A percentile compares a stretch with the other conserved stretches of the same genome.
These are phyloP conservation scores for Drosophila fuyamai DNA, from an alignment of 1,140 invertebrate species.

Conservation along the genomic window DNA sequence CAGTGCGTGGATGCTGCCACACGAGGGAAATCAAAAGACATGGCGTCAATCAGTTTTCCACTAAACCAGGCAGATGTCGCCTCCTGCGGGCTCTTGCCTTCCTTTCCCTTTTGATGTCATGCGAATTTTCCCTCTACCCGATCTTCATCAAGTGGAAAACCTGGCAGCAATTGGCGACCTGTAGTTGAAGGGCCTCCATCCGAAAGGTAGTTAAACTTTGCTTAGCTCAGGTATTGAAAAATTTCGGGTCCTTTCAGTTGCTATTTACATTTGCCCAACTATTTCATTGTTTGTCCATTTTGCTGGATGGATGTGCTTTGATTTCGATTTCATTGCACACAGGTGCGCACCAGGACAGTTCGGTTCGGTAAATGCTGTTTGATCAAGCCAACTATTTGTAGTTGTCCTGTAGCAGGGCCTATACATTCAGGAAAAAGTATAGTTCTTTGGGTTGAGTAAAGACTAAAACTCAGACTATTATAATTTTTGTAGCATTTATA, in stretches of 20 bases:
- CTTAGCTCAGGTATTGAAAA: conserved; percentile 19
- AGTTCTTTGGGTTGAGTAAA: background rate
- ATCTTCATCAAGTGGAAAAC: conserved; percentile 17
- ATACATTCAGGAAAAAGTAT: conserved; percentile 2
- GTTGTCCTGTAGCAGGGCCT: background rate
- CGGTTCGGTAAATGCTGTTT: conserved; percentile 47
- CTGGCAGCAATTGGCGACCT: conserved; percentile 18
- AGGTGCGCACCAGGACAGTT: conserved; percentile 13
- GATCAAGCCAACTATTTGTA: conserved; percentile 45
- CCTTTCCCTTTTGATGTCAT: background rate
- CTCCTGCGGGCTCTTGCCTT: conserved; percentile 33
- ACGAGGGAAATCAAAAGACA: conserved; percentile 75
- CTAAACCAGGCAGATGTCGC: conserved; percentile 35
- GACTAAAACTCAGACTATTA: too few species aligned
- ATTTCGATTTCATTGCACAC: conserved; percentile 41
- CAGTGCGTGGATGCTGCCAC: conserved; percentile 42
- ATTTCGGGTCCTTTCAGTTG: conserved; percentile 16
- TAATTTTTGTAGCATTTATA: too few species aligned
- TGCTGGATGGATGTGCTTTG: conserved; percentile 41
- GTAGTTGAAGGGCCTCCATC: background rate
- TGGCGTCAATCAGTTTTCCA: conserved; percentile 70
- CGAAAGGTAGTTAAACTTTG: conserved; percentile 29
- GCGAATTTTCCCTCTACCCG: background rate
- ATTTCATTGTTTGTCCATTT: conserved; percentile 49
- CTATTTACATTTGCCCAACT: conserved; percentile 42